Conservation (phyloP, 2,888 invertebrate species). For the Ditula angustiorana region DNA sequence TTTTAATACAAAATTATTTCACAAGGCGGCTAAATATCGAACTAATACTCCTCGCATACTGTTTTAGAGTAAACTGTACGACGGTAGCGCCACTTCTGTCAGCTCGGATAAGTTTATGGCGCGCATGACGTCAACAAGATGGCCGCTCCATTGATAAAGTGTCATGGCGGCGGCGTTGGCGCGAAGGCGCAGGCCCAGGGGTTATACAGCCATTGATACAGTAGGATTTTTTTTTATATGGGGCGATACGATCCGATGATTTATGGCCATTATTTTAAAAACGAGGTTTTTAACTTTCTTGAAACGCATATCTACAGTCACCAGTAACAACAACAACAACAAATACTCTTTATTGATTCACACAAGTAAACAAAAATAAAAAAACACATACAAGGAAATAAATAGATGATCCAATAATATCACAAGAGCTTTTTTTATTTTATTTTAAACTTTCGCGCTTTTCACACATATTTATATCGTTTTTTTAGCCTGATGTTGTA, state of each 20-base stretch:
- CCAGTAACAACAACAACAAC: no score
- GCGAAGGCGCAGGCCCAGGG: conserved; percentile 59
- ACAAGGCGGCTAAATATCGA: background rate
- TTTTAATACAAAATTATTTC: conserved; percentile 9
- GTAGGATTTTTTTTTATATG: conserved; percentile 54
- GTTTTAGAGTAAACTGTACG: background rate
- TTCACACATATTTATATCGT: no score
- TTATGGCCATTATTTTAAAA: background rate
- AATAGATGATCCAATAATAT: no score
- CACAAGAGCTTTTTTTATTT: no score
- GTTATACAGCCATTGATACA: conserved; percentile 79
- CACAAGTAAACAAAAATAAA: no score
- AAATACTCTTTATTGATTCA: no score
- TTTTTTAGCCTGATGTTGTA: no score
- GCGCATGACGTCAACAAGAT: conserved; percentile 78
- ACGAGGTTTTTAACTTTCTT: background rate
- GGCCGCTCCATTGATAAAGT: conserved; percentile 78
- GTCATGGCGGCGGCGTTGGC: conserved; percentile 57
- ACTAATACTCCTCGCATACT: background rate
- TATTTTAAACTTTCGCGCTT: no score
- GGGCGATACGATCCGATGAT: conserved; percentile 44
- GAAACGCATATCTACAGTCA: background rate
- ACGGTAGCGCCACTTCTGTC: conserved; percentile 10
- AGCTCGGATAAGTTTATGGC: conserved; percentile 3
- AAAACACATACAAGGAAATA: no score